These are phyloP conservation scores for Nemotelus pantherinus DNA, from an alignment of 2,888 invertebrate species.

Conservation along the genomic window DNA sequence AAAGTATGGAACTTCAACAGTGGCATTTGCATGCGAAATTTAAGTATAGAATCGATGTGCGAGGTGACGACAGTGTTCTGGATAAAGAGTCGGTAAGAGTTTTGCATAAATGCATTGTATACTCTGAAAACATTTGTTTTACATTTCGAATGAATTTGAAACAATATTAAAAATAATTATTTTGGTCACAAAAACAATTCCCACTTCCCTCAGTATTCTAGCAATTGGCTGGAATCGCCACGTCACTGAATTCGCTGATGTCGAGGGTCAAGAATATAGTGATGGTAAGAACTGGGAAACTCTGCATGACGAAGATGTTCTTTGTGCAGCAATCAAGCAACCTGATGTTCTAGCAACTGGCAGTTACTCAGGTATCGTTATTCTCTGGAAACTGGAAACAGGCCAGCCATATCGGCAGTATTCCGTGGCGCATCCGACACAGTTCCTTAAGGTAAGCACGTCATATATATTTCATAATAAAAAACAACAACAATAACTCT, in stretches of 20 bases:
- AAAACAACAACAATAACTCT: background rate
- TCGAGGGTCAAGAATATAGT: conserved; percentile 67
- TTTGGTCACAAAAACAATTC: background rate
- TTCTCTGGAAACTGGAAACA: conserved; percentile 85
- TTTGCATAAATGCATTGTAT: too few relatives aligned
- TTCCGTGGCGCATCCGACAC: conserved; percentile 61
- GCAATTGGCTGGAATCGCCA: conserved; percentile 82
- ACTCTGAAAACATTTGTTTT: too few relatives aligned
- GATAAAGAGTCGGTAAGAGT: conserved; percentile 68
- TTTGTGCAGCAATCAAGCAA: conserved; percentile 72
- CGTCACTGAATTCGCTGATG: conserved; percentile 75
- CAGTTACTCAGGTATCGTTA: conserved; percentile 80
- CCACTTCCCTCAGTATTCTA: conserved; percentile 68
- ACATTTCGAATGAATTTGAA: too few relatives aligned
- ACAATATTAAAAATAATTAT: too few relatives aligned
- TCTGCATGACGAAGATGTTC: conserved; percentile 79
- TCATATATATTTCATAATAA: background rate
- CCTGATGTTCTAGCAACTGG: conserved; percentile 79
- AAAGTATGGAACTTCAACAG: conserved; percentile 87
- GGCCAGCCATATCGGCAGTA: conserved; percentile 75
- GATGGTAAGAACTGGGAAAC: conserved; percentile 76
- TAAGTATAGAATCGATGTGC: conserved; percentile 72
- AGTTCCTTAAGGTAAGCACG: conserved; percentile 58
- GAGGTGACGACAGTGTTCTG: conserved; percentile 70
- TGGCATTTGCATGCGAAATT: conserved; percentile 75